Percentiles rank a stretch among this genome's conserved stretches.
Conservation (phyloP, 2,888 invertebrate species). For the Penaeus monodon region DNA sequence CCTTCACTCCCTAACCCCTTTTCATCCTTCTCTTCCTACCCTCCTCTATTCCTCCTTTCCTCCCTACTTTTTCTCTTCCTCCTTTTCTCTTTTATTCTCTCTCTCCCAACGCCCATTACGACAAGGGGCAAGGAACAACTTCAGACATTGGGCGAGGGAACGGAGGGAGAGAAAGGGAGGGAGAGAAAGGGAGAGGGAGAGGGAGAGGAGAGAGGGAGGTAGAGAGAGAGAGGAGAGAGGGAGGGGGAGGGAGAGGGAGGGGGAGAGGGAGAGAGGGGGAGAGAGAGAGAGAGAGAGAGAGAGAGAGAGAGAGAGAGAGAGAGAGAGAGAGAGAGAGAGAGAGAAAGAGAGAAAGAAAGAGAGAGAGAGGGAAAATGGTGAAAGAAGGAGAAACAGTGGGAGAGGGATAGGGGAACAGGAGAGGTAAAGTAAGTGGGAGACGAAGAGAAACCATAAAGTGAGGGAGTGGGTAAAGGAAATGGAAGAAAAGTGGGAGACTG, state of each 20-base stretch:
- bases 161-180: not conserved
- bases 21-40: not conserved
- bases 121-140: no score
- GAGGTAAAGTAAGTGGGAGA: not conserved
- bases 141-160: not conserved
- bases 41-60: not conserved
- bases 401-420: not conserved
- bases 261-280: no score
- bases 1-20: not conserved
- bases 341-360: not conserved
- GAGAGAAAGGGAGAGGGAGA: not conserved
- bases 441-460: fast-evolving
- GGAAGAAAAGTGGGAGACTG: no score
- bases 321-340: not conserved
- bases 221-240: no score
- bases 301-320: not conserved
- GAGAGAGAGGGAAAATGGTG: not conserved
- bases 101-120: no score
- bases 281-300: not conserved
- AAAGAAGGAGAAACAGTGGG: not conserved
- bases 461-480: not conserved
- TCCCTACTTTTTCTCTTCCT: not conserved
- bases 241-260: not conserved
- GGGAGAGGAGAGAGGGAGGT: not conserved
- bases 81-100: no score